Evolutionary conservation across 2,888 invertebrate genomes (phyloP).

Genomic region (Trissonchulus latispiculum): DNA sequence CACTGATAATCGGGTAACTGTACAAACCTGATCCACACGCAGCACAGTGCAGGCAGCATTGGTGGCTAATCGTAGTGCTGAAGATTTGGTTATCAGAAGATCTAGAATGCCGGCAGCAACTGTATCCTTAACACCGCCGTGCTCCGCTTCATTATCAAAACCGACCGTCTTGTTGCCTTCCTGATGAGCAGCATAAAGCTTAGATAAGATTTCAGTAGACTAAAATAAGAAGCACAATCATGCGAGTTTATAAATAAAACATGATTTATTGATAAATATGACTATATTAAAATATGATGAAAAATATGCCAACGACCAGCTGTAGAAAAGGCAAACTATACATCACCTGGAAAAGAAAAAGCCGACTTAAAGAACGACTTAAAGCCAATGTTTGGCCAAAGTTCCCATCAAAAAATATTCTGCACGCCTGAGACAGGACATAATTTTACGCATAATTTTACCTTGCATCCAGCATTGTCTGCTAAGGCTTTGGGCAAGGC

Average conservation of each 20-base stretch:
- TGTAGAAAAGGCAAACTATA: too few species aligned
- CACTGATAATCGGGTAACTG: background rate
- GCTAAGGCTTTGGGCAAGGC: slow-evolving; percentile 79
- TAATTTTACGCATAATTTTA: too few species aligned
- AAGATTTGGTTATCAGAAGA: slow-evolving; percentile 71
- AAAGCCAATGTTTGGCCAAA: too few species aligned
- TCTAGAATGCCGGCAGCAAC: slow-evolving; percentile 68
- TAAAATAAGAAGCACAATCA: too few species aligned
- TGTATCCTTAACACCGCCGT: slow-evolving; percentile 62
- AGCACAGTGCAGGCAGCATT: slow-evolving; percentile 61
- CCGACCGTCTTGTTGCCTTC: slow-evolving; percentile 70
- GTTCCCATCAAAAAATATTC: too few species aligned
- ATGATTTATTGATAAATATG: too few species aligned
- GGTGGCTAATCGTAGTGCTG: slow-evolving; percentile 91
- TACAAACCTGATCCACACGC: slow-evolving; percentile 49
- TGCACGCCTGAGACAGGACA: too few species aligned
- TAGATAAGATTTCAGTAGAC: slow-evolving; percentile 71
- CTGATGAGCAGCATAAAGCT: slow-evolving; percentile 84
- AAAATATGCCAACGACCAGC: too few species aligned
- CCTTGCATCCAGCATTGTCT: slow-evolving; percentile 81
- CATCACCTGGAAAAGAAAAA: too few species aligned
- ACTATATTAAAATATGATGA: too few species aligned
- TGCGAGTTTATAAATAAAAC: too few species aligned
- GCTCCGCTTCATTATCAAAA: slow-evolving; percentile 71
- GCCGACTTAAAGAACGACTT: too few species aligned